These are phyloP conservation scores for Cinclus cinclus DNA, from an alignment of 2,113 vertebrate species.

Conservation along the genomic window DNA sequence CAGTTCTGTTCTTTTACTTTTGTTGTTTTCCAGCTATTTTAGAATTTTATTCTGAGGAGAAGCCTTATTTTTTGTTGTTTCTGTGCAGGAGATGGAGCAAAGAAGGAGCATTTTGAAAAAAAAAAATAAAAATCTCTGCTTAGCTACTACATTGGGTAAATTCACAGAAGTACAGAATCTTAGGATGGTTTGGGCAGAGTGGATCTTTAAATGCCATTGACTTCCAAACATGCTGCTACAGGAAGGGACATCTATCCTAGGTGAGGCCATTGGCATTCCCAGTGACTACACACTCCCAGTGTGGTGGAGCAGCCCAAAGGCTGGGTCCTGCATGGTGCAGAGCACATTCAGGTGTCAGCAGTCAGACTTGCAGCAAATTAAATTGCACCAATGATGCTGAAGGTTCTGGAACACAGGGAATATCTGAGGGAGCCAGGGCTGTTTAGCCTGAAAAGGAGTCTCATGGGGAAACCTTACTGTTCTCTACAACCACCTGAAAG, in stretches of 20 bases:
- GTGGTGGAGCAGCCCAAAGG: not conserved
- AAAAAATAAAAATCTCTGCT: not conserved
- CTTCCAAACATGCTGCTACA: accelerated
- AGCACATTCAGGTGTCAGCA: not conserved
- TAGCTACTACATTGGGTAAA: not conserved
- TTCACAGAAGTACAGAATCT: not conserved
- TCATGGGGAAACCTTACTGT: accelerated
- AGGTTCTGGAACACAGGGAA: not conserved
- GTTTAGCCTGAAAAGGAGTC: not conserved
- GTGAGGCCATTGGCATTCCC: not conserved
- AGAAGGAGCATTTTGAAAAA: not conserved
- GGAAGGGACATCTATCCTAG: not conserved
- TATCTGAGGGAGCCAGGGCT: accelerated
- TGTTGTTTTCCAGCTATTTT: not conserved
- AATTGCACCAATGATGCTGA: not conserved
- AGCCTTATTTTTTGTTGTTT: not conserved
- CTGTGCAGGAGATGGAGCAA: not conserved
- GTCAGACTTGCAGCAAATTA: not conserved
- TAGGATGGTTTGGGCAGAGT: not conserved
- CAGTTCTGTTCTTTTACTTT: not conserved
- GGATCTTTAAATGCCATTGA: not conserved
- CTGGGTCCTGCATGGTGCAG: not conserved
- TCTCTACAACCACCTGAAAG: not conserved
- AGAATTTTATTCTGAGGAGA: not conserved
- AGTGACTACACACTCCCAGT: not conserved